phyloP scores from a whole-genome alignment of 2,797 vertebrate species.

The Bryconaethiops microstoma region DNA sequence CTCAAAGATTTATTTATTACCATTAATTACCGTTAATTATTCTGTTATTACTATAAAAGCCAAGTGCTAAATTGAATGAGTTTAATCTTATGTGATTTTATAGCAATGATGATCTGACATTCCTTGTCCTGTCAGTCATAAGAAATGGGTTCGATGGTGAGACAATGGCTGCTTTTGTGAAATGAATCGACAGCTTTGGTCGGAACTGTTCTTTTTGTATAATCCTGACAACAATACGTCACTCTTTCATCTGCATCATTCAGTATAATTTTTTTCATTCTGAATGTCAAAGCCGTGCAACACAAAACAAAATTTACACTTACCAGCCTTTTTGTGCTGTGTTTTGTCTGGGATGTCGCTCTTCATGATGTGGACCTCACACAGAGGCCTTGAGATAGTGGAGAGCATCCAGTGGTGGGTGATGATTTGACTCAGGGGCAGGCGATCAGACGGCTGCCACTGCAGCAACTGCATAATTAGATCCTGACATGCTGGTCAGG shows the following conservation, averaged over 20 bases:
- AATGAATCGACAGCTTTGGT: background rate
- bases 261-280: no score
- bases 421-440: constrained; percentile 26
- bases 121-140: no score
- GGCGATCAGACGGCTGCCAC: constrained; percentile 27
- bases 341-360: constrained; percentile 24
- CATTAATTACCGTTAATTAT: background rate
- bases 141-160: no score
- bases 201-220: background rate
- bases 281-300: background rate
- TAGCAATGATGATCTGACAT: background rate
- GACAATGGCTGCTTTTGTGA: no score
- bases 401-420: constrained; percentile 38
- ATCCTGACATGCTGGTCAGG: constrained; percentile 36
- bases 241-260: background rate
- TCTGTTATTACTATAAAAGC: background rate
- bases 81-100: background rate
- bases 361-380: constrained; percentile 9
- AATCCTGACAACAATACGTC: background rate
- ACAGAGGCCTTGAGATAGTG: background rate
- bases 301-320: background rate
- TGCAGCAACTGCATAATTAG: constrained; percentile 31
- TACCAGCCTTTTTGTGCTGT: background rate
- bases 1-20: no score
- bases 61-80: background rate